Evolutionary conservation across 2,888 invertebrate genomes (phyloP).

Genomic region (Choreutis nemorana): DNA sequence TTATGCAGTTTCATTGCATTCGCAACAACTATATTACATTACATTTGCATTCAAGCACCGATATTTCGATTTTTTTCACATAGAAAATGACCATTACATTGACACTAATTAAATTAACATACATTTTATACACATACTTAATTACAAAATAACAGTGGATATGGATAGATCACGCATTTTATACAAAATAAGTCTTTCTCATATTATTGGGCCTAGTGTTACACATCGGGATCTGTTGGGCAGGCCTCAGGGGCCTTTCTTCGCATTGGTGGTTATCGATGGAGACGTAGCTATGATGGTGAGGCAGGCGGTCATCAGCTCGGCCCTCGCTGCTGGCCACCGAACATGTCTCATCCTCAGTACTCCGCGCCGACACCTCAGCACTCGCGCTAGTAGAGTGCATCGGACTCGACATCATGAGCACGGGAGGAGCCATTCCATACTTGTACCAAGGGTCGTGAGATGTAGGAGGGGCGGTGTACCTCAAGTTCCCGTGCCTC

Average conservation of each 20-base stretch:
- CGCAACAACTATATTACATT: too few species aligned
- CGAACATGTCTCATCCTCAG: constrained; percentile 71
- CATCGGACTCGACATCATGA: constrained; percentile 70
- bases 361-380: constrained; percentile 68
- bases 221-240: constrained; percentile 57
- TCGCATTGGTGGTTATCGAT: constrained; percentile 62
- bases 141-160: constrained; percentile 5
- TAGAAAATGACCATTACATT: too few species aligned
- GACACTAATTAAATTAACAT: constrained; percentile 12
- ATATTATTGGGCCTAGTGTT: constrained; percentile 47
- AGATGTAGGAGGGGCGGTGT: constrained; percentile 59
- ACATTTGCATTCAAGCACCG: too few species aligned
- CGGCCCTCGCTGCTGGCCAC: constrained; percentile 65
- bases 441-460: constrained; percentile 64
- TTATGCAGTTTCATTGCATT: too few species aligned
- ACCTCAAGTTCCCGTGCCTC: constrained; percentile 58
- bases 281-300: constrained; percentile 66
- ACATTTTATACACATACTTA: constrained; percentile 9
- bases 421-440: constrained; percentile 55
- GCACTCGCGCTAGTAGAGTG: constrained; percentile 67
- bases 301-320: constrained; percentile 56
- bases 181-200: constrained; percentile 63
- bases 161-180: constrained; percentile 15
- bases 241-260: constrained; percentile 54
- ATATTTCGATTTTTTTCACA: too few species aligned